Evolutionary conservation across 1,140 invertebrate species (phyloP), one percentile per base, ranked within the genome.

Genomic region (Listronotus bonariensis): DNA sequence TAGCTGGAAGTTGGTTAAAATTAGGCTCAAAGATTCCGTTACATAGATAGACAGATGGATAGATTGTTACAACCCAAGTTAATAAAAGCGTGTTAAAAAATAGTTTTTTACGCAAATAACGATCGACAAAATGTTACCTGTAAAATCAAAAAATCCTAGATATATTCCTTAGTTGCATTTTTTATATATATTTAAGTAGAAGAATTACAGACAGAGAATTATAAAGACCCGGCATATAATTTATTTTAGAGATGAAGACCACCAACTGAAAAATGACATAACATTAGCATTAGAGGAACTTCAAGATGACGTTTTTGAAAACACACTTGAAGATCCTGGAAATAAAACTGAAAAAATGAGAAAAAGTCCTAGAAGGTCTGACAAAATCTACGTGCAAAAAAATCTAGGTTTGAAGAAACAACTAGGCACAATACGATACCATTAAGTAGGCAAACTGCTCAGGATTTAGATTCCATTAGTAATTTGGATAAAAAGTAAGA

Each of bases 241-340:
- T 15, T n/a, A 51, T 49, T 45, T 8, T 34, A 65, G 74, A 15
- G 76, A 78, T 17, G 76, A 78, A n/a, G 77, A 76, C 7, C 71
- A 73, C 41, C 75, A 78, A 54, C 67, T 68, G 15, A 72, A 73
- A 54, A 77, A 62, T 38, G 77, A 78, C 34, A 71, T 78, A 26
- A 73, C 74, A 0, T 54, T 77, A 36, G 76, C 77, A 18, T 68
- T 78, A 56, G 76, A 78, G 57, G 77, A 78, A 48, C 61, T 78
- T 48, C 77, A 78, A 71, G 77, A 78, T 69, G 77, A 78, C 65
- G 77, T 78, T 41, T 78, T 78, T 53, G 77, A 78, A 65, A 75
- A 74, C 52, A 68, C 62, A 38, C 12, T 41, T 32, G 71, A 78
- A 40, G 75, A 77, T 42, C 65, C 68, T 14, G 53, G 48, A 14